Evolutionary conservation across 2,113 vertebrate genomes (phyloP).

Genomic region (Bujurquina vittata): DNA sequence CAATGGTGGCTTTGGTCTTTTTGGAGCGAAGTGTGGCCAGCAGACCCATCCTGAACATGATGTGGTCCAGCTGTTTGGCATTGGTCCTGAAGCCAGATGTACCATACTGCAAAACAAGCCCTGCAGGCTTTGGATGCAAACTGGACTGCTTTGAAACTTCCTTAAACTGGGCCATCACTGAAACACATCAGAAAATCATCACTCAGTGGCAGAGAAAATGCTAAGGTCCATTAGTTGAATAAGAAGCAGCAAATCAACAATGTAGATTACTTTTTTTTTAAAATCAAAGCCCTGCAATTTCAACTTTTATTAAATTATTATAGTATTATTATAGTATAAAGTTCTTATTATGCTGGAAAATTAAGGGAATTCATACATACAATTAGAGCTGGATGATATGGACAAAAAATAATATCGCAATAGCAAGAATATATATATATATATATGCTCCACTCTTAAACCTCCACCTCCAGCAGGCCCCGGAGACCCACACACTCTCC

Average conservation of each 20-base stretch:
- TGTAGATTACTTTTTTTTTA: not conserved
- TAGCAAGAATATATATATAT: too few species aligned
- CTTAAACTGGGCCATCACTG: constrained; percentile 76
- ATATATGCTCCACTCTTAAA: too few species aligned
- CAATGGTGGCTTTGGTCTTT: constrained; percentile 85
- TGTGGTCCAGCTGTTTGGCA: constrained; percentile 87
- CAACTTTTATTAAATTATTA: not conserved
- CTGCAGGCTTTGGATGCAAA: constrained; percentile 83
- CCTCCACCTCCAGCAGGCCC: too few species aligned
- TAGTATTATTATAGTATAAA: too few species aligned
- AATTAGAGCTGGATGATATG: too few species aligned
- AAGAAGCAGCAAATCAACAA: too few species aligned
- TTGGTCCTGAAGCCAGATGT: constrained; percentile 90
- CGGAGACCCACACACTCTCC: too few species aligned
- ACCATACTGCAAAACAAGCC: constrained; percentile 88
- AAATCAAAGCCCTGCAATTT: not conserved
- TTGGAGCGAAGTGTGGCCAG: constrained; percentile 88
- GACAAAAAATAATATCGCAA: too few species aligned
- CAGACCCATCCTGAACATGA: constrained; percentile 97
- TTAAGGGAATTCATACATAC: not conserved
- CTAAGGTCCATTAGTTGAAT: not conserved
- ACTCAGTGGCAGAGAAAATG: not conserved
- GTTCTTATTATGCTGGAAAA: not conserved
- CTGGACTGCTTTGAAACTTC: constrained; percentile 77
- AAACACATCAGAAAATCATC: constrained; percentile 9